Percentiles rank a stretch among this genome's conserved stretches.
These are phyloP conservation scores for Microcebus tavaratra DNA, from an alignment of 2,113 vertebrate genomes.

Conservation along the genomic window DNA sequence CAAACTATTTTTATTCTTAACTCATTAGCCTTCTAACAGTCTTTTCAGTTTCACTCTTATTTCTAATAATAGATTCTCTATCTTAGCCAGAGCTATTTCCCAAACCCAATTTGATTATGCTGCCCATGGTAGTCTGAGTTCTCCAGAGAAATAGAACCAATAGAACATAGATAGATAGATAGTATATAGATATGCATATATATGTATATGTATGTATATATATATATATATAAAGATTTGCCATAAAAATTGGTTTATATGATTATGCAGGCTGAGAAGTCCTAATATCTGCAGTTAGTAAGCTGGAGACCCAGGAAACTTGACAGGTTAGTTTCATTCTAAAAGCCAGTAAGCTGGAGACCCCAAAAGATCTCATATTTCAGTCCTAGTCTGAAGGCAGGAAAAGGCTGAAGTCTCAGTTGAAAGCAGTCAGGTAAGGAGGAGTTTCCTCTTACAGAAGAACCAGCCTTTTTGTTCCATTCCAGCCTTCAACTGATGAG, in stretches of 20 bases:
- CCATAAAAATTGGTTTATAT: background rate
- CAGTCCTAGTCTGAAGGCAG: background rate
- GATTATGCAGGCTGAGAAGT: background rate
- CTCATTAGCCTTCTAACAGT: background rate
- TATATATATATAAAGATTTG: background rate
- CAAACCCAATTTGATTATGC: background rate
- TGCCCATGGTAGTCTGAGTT: background rate
- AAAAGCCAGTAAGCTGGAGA: background rate
- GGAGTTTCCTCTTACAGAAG: background rate
- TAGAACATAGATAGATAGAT: background rate
- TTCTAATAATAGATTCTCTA: background rate
- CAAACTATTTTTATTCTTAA: background rate
- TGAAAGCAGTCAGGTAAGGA: background rate
- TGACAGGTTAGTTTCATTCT: background rate
- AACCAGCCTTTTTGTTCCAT: background rate
- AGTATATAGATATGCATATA: background rate
- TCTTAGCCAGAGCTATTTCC: background rate
- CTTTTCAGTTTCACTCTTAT: background rate
- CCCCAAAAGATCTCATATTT: background rate
- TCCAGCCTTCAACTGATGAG: background rate
- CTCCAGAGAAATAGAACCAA: background rate
- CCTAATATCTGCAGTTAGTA: background rate
- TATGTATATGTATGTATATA: background rate
- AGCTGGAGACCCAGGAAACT: background rate
- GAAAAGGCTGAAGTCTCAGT: background rate